Base-by-base conservation (phyloP, 1,140 invertebrate genomes). In the Danaus plexippus region DNA sequence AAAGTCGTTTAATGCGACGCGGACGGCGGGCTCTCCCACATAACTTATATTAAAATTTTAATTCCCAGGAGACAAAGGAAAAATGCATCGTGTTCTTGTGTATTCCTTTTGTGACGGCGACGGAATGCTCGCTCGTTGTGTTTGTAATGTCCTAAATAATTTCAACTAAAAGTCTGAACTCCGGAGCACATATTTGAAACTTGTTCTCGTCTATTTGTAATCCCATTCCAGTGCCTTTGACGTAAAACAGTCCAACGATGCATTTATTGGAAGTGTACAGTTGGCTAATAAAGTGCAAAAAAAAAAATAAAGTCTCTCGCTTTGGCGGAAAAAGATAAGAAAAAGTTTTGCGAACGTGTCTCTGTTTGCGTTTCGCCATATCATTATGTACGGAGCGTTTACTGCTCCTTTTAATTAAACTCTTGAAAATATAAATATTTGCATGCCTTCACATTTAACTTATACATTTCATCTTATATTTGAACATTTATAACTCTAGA, bases 141-240 rank as follows among this genome's bases (percentile, higher is more conserved):
- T n/a, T 55, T 49, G 49, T 56, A 62, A 58, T 61, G 53, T 55
- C 61, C 49, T 22, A 57, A 66, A 57, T 56, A 53, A 58, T 54
- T 59, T 66, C 13, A 32, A 32, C 22, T 32, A 9, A 44, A 50
- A 43, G 43, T 54, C 18, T 9, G 48, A 56, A 54, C 61, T 59
- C 53, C 40, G 54, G n/a, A 47, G 48, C 54, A 32, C 22, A 52
- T 62, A 57, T 55, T 61, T 52, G 46, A 57, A 66, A 63, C 51
- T 59, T 60, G 54, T 41, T 57, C 40, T 55, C 52, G 63, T 60
- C 59, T 70, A 67, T 71, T 75, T 73, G 64, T 52, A 54, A 68
- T 61, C 64, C 56, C 62, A 64, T 69, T 32, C 64, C 54, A 48
- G 54, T 66, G 49, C 63, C 64, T 75, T 73, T 63, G 64, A 69